Percentiles rank a stretch among this genome's conserved stretches.
Evolutionary conservation across 1,140 invertebrate species (phyloP).

Genomic region (Leucophenga varia): DNA sequence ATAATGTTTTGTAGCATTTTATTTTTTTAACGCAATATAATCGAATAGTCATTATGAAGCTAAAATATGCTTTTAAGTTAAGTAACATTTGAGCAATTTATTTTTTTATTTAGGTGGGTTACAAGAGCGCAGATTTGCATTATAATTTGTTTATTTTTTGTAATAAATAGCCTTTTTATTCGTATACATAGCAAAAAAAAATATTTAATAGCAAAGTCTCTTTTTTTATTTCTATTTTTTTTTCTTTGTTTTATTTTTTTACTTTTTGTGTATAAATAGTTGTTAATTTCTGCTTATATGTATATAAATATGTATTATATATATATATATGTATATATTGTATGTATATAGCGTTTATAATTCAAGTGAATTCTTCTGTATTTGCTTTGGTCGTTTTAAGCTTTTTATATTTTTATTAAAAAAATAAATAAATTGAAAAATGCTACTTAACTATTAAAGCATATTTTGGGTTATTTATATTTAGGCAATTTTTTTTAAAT

Average conservation of each 20-base stretch:
- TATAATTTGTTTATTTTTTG: too few species aligned
- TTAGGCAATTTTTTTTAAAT: too few species aligned
- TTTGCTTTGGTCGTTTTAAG: not conserved
- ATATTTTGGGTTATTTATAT: too few species aligned
- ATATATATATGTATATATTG: not conserved
- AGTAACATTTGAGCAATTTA: too few species aligned
- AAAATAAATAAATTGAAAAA: conserved; percentile 4
- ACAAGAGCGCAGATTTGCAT: too few species aligned
- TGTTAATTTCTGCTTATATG: not conserved
- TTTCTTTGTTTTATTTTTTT: not conserved
- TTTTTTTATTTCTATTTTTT: not conserved
- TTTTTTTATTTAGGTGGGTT: too few species aligned
- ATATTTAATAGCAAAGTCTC: not conserved
- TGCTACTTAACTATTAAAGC: too few species aligned
- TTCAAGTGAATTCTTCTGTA: not conserved
- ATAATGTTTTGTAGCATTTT: not conserved
- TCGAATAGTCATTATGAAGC: too few species aligned
- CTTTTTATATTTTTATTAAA: not conserved
- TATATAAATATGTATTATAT: not conserved
- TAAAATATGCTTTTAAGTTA: too few species aligned
- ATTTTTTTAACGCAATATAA: conserved; percentile 4
- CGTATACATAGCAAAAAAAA: too few species aligned
- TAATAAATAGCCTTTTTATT: too few species aligned
- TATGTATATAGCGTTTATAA: not conserved
- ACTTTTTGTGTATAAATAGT: not conserved